These are phyloP conservation scores for Papilio polytes DNA, from an alignment of 1,140 invertebrate genomes.

Conservation along the genomic window DNA sequence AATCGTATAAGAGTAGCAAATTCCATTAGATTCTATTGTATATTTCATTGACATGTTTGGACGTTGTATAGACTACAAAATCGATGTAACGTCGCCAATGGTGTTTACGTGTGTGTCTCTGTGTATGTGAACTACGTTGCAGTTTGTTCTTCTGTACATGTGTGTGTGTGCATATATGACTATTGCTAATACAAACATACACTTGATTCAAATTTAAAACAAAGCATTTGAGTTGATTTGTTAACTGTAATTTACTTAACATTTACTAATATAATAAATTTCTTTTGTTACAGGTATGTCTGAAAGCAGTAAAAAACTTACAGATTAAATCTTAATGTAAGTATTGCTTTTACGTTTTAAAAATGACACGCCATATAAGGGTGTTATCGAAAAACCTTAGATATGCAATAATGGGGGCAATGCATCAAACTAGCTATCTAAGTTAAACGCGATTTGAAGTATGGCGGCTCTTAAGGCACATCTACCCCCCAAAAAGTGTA, in stretches of 20 bases:
- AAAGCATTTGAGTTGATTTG: not conserved
- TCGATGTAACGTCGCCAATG: conserved; percentile 44
- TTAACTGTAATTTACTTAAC: not conserved
- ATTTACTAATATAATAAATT: not conserved
- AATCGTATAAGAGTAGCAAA: not conserved
- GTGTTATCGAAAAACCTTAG: conserved; percentile 70
- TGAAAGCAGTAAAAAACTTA: conserved; percentile 7
- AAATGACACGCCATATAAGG: conserved; percentile 54
- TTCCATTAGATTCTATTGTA: conserved; percentile 17
- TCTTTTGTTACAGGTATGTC: conserved; percentile 56
- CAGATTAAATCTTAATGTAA: conserved; percentile 46
- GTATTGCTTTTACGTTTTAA: conserved; percentile 47
- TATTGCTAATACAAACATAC: conserved; percentile 13
- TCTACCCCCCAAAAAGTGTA: conserved; percentile 67
- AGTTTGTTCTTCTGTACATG: conserved; percentile 1
- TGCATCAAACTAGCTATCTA: conserved; percentile 82
- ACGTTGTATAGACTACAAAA: conserved; percentile 28
- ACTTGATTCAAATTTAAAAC: conserved; percentile 26
- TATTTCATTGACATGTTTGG: conserved; percentile 26
- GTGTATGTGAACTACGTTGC: not conserved
- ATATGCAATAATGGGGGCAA: conserved; percentile 81
- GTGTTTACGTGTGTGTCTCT: conserved; percentile 50
- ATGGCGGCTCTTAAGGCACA: conserved; percentile 77
- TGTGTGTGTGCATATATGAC: not conserved
- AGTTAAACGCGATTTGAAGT: conserved; percentile 83